Evolutionary conservation across 2,888 invertebrate genomes (phyloP).

Genomic region (Drosophila birchii): DNA sequence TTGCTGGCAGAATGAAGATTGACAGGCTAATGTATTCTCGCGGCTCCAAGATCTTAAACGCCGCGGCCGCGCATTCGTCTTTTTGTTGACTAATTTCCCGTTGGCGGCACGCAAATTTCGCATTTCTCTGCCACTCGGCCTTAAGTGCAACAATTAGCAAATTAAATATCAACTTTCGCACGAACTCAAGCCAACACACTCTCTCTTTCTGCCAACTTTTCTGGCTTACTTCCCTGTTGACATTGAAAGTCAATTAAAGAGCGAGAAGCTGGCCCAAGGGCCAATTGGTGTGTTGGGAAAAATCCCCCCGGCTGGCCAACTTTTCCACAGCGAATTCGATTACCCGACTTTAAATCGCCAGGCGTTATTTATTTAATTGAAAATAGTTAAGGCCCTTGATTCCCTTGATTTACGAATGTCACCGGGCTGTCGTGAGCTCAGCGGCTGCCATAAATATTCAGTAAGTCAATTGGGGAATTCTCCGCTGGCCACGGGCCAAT

Average conservation of each 20-base stretch:
- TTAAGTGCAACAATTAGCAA: conserved; percentile 72
- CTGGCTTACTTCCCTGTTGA: conserved; percentile 15
- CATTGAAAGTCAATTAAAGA: conserved; percentile 53
- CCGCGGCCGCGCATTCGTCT: conserved; percentile 42
- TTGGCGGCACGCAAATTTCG: conserved; percentile 66
- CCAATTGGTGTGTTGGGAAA: conserved; percentile 40
- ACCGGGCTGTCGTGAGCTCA: conserved; percentile 8
- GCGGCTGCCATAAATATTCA: conserved; percentile 35
- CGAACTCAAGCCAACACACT: conserved; percentile 8
- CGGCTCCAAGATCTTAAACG: conserved; percentile 52
- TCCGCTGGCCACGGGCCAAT: not conserved
- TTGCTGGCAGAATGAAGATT: conserved; percentile 68
- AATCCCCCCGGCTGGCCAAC: not conserved
- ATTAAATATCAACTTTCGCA: conserved; percentile 63
- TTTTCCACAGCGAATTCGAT: conserved; percentile 15
- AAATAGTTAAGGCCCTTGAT: conserved; percentile 41
- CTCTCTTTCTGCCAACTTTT: conserved; percentile 30
- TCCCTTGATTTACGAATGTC: conserved; percentile 44
- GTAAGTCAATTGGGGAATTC: conserved; percentile 43
- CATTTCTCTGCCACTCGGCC: conserved; percentile 46
- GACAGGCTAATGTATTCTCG: conserved; percentile 76
- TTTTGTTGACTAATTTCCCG: conserved; percentile 69
- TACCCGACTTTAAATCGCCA: conserved; percentile 16
- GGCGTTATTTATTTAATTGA: conserved; percentile 53
- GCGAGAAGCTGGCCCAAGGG: conserved; percentile 23